Base-by-base conservation (phyloP, 2,888 invertebrate genomes). In the Ephialtes manifestator region DNA sequence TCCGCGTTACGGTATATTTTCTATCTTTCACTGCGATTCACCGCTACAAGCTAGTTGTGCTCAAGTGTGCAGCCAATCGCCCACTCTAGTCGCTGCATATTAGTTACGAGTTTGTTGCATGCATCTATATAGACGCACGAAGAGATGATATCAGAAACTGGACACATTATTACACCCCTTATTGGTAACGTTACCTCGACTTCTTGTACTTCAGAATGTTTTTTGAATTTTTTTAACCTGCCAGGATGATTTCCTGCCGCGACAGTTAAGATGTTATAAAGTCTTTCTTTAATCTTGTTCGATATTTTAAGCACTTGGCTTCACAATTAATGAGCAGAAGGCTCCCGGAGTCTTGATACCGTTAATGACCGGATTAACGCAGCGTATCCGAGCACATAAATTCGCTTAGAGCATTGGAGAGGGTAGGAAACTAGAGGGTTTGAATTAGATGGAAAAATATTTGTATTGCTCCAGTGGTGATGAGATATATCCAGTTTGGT, bases 281-380 rank as follows among this genome's bases (percentile, higher is more conserved):
- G 3, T 58, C n/a, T 11, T 58, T 58, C n/a, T 11, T 58, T 5
- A 39, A 39, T 39, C 63, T 7, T 3, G 7, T 31, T 31, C 11
- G 24, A 60, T 31, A 18, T 8, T 15, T 55, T 55, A 46, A 39
- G 48, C 24, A 31, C 20, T 7, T 46, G n/a, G 68, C 13, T 75
- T 68, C 43, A 58, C 60, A 68, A 79, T 79, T 83, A 83, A 83
- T 67, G 35, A 77, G 58, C 65, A 53, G 43, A 2, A 71, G 77
- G 24, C 55, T 83, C 78, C 35, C 46, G 43, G 18, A n/a, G 70
- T 55, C 43, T 76, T 18, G 79, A 79, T 85, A 82, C 85, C 85
- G 85, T 85, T 85, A 85, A 85, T 68, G 78, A 78, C 70, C 75
- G 75, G 82, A 82, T 85, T 85, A 82, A 85, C 79, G 79, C 78